Evolutionary conservation across 2,797 vertebrate genomes (phyloP).

Genomic region (Poeciliopsis presidionis): DNA sequence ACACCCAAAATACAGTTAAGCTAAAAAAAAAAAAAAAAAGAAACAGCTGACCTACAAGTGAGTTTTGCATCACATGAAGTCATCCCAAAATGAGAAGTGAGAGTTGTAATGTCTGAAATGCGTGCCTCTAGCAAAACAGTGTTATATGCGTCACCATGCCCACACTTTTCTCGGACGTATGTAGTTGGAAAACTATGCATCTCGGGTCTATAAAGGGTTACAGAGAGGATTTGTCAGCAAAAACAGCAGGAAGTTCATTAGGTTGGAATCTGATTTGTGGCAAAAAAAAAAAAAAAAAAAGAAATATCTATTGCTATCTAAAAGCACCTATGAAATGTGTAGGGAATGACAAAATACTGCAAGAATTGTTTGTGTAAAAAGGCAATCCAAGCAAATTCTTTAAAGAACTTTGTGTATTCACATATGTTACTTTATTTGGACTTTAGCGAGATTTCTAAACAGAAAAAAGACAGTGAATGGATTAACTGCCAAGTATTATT

Average conservation of each 20-base stretch:
- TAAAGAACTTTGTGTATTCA: neutral
- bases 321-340: no score
- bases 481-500: conserved; percentile 60
- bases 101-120: neutral
- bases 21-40: neutral
- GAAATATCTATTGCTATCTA: neutral
- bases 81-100: neutral
- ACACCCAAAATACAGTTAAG: neutral
- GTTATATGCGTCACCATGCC: neutral
- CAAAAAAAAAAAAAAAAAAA: neutral
- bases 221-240: neutral
- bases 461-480: conserved; percentile 35
- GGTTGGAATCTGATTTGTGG: neutral
- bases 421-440: neutral
- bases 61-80: neutral
- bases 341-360: neutral
- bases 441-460: conserved; percentile 25
- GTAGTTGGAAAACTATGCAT: neutral
- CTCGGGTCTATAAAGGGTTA: neutral
- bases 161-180: neutral
- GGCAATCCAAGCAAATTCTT: neutral
- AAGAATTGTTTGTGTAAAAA: neutral
- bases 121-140: neutral
- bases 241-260: neutral
- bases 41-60: neutral